phyloP scores from a whole-genome alignment of 2,797 vertebrate species.

The Chiroxiphia lanceolata region DNA sequence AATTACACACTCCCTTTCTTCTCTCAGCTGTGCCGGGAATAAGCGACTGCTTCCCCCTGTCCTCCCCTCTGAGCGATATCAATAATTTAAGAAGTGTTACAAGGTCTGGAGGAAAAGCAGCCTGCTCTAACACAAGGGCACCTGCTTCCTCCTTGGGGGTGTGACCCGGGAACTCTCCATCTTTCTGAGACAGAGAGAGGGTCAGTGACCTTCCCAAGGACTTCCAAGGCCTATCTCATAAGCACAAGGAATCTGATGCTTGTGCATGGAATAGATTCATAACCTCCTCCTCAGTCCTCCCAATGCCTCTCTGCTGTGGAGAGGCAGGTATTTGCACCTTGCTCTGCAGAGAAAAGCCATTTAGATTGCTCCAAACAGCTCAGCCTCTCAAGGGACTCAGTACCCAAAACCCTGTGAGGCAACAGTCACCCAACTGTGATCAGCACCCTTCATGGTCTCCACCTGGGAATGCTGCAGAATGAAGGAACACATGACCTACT shows the following conservation, averaged over 20 bases:
- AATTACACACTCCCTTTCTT: neutral
- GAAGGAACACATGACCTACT: neutral
- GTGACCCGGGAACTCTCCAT: neutral
- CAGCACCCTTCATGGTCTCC: neutral
- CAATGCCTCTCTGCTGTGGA: neutral
- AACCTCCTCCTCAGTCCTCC: neutral
- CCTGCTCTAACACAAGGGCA: neutral
- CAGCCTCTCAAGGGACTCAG: neutral
- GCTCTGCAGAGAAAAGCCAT: neutral
- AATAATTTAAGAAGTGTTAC: neutral
- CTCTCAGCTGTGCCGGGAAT: neutral
- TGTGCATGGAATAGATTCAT: neutral
- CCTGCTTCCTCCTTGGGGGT: neutral
- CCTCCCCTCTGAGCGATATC: neutral
- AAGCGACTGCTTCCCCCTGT: neutral
- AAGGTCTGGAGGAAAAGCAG: neutral
- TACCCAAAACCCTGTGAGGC: neutral
- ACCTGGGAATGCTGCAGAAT: neutral
- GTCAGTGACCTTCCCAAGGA: neutral
- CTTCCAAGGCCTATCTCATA: neutral
- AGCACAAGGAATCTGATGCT: neutral
- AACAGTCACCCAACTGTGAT: fast-evolving
- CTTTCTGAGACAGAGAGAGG: neutral
- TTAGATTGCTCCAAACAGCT: neutral
- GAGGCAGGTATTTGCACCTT: neutral